phyloP scores from a whole-genome alignment of 2,113 vertebrate genomes.

The Brienomyrus brachyistius region DNA sequence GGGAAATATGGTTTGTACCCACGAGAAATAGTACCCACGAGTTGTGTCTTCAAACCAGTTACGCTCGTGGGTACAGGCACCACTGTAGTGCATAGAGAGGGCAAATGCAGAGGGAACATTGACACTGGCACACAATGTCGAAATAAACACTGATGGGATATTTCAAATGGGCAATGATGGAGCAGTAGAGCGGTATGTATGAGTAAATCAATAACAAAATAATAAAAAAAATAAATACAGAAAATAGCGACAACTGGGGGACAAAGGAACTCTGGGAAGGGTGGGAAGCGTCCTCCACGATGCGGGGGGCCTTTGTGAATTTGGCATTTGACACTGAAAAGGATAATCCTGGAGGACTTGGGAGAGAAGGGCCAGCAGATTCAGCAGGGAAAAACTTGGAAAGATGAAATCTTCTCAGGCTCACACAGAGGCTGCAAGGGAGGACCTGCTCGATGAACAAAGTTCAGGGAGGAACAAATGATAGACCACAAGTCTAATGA shows the following conservation, averaged over 20 bases:
- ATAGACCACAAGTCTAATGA: neutral
- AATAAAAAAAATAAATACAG: neutral
- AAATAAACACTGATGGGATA: neutral
- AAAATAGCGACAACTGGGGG: too few species aligned
- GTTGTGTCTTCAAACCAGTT: too few species aligned
- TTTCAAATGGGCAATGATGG: neutral
- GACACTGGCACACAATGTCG: neutral
- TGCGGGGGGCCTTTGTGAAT: neutral
- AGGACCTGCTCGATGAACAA: neutral
- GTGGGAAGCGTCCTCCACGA: neutral
- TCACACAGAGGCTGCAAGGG: neutral
- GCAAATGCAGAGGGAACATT: neutral
- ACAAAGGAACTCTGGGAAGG: neutral
- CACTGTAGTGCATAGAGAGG: neutral
- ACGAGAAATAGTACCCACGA: too few species aligned
- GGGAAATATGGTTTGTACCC: too few species aligned
- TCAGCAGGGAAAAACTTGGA: neutral
- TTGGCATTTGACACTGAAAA: neutral
- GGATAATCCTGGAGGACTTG: neutral
- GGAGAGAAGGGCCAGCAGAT: neutral
- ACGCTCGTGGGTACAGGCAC: too few species aligned
- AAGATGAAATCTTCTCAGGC: neutral
- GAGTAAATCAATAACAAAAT: neutral
- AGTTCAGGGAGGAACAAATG: neutral
- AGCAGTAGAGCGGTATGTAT: neutral